Conservation (phyloP, 1,140 invertebrate species). For the Charaxes varanes region DNA sequence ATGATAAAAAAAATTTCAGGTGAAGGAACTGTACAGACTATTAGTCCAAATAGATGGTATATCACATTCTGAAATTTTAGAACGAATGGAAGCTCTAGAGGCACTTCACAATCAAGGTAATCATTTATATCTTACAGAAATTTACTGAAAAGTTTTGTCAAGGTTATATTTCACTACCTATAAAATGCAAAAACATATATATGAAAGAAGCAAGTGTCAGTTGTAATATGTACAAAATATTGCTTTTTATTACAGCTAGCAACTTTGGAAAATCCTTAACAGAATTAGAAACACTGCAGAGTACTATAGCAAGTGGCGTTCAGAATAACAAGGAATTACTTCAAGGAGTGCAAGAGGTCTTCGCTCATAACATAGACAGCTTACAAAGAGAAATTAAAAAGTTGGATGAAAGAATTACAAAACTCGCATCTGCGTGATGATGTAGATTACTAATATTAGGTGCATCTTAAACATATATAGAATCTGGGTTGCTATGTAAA, state of each 20-base stretch:
- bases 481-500: constrained; percentile 17
- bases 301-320: constrained; percentile 81
- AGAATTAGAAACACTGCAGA: constrained; percentile 88
- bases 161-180: too few species aligned
- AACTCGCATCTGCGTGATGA: constrained; percentile 44
- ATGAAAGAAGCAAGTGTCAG: too few species aligned
- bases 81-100: constrained; percentile 88
- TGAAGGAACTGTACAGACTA: constrained; percentile 89
- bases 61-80: constrained; percentile 86
- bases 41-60: constrained; percentile 89
- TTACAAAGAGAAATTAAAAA: constrained; percentile 84
- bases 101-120: constrained; percentile 92
- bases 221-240: constrained; percentile 6
- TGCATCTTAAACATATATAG: constrained; percentile 6
- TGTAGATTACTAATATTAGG: constrained; percentile 14
- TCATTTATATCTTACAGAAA: not conserved
- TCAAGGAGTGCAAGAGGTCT: constrained; percentile 87
- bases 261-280: constrained; percentile 89
- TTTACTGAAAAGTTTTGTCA: too few species aligned
- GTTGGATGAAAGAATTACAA: constrained; percentile 80
- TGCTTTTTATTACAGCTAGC: constrained; percentile 78
- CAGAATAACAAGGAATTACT: constrained; percentile 86
- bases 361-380: constrained; percentile 83
- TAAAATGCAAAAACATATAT: too few species aligned
- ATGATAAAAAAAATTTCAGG: too few species aligned